Percentiles rank a stretch among this genome's conserved stretches.
These are phyloP conservation scores for Anguilla obscura DNA, from an alignment of 2,797 vertebrate genomes.

Conservation along the genomic window DNA sequence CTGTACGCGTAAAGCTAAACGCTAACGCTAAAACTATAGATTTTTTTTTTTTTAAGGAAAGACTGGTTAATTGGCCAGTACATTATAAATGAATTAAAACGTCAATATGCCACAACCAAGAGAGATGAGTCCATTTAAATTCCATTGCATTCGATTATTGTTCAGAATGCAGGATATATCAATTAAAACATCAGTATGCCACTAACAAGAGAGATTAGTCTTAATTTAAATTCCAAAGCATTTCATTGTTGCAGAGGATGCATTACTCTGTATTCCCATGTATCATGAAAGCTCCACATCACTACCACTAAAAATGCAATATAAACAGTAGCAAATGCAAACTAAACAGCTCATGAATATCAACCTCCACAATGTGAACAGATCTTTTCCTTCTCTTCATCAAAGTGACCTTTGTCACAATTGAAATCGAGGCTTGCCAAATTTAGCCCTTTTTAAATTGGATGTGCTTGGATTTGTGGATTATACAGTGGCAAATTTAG, in stretches of 20 bases:
- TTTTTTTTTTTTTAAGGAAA: too few relatives aligned
- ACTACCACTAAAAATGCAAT: background rate
- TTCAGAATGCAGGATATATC: background rate
- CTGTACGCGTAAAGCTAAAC: background rate
- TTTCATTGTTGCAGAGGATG: background rate
- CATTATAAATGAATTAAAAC: background rate
- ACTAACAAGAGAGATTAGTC: background rate
- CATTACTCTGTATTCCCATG: background rate
- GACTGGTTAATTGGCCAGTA: background rate
- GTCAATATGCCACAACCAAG: background rate
- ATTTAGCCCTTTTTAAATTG: background rate
- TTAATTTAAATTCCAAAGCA: background rate
- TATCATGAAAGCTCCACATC: background rate
- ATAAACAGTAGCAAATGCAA: background rate
- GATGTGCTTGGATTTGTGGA: constrained; percentile 14
- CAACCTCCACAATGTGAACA: background rate
- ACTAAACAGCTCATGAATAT: background rate
- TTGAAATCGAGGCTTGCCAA: background rate
- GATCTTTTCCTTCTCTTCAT: background rate
- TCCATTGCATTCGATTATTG: background rate
- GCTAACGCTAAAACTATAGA: background rate
- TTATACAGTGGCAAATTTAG: background rate
- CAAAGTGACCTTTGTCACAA: background rate
- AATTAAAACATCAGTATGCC: background rate
- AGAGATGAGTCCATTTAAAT: background rate